Percentiles rank a stretch among this genome's conserved stretches.
phyloP scores from a whole-genome alignment of 2,888 invertebrate genomes.

The Volucella bombylans region DNA sequence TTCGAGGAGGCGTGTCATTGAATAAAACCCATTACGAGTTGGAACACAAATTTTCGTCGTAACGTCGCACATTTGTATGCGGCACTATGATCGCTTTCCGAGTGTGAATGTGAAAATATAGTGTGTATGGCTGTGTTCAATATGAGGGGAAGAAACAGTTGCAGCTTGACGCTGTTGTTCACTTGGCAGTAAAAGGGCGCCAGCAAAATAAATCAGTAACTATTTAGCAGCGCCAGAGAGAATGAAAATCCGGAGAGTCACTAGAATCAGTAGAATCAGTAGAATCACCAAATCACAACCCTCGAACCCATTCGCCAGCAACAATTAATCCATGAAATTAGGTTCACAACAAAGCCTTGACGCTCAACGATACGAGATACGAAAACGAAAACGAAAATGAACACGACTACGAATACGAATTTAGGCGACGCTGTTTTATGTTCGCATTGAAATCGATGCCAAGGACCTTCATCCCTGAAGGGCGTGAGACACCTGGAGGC shows the following conservation, averaged over 20 bases:
- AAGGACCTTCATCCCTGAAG: conserved; percentile 49
- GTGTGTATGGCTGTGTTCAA: conserved; percentile 29
- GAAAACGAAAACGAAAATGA: too few species aligned
- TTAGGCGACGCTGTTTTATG: conserved; percentile 19
- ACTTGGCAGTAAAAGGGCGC: conserved; percentile 56
- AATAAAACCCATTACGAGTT: conserved; percentile 72
- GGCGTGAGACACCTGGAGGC: conserved; percentile 74
- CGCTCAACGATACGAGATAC: conserved; percentile 19
- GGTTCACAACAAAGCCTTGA: conserved; percentile 61
- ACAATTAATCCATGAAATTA: conserved; percentile 74
- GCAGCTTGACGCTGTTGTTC: conserved; percentile 70
- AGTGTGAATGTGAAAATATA: conserved; percentile 11
- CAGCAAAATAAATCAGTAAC: conserved; percentile 64
- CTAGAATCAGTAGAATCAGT: too few species aligned
- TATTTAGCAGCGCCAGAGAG: conserved; percentile 56
- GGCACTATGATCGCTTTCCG: conserved; percentile 10
- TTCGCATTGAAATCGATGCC: conserved; percentile 66
- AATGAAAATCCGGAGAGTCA: not conserved
- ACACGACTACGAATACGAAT: too few species aligned
- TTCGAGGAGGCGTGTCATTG: conserved; percentile 71
- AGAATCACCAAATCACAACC: conserved; percentile 44
- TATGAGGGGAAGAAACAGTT: conserved; percentile 53
- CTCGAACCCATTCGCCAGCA: conserved; percentile 67
- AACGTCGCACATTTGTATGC: conserved; percentile 55
- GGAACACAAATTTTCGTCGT: conserved; percentile 63